Evolutionary conservation across 2,888 invertebrate genomes (phyloP).

Genomic region (Cordilura impudica): DNA sequence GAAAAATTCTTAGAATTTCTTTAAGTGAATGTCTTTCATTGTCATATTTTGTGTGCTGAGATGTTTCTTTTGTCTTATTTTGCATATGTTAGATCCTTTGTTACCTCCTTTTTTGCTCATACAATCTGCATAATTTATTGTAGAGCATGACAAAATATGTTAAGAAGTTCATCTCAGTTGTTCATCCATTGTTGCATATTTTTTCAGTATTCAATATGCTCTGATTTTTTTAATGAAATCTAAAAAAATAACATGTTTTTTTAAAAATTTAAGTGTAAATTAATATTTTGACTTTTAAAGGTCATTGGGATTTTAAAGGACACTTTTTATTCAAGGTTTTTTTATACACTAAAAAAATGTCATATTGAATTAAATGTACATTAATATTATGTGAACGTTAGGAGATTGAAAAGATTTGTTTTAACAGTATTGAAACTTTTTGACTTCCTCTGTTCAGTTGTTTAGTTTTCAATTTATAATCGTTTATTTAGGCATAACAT

Average conservation of each 20-base stretch:
- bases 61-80: conserved; percentile 32
- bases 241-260: not conserved
- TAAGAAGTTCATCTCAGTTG: conserved; percentile 41
- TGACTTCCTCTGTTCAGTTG: too few relatives aligned
- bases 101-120: conserved; percentile 8
- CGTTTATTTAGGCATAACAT: too few relatives aligned
- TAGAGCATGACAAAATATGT: conserved; percentile 53
- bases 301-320: conserved; percentile 31
- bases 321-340: not conserved
- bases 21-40: conserved; percentile 33
- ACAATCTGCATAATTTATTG: conserved; percentile 48
- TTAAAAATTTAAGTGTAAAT: not conserved
- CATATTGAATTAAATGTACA: not conserved
- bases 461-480: too few relatives aligned
- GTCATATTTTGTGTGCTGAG: not conserved
- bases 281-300: conserved; percentile 54
- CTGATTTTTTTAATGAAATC: conserved; percentile 51
- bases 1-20: conserved; percentile 33
- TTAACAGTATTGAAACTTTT: too few relatives aligned
- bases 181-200: conserved; percentile 41
- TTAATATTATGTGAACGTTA: too few relatives aligned
- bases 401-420: too few relatives aligned
- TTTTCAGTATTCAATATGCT: conserved; percentile 24
- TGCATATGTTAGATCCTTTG: conserved; percentile 47
- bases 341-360: not conserved